Evolutionary conservation across 2,113 vertebrate species (phyloP).

Genomic region (Macrotus californicus): DNA sequence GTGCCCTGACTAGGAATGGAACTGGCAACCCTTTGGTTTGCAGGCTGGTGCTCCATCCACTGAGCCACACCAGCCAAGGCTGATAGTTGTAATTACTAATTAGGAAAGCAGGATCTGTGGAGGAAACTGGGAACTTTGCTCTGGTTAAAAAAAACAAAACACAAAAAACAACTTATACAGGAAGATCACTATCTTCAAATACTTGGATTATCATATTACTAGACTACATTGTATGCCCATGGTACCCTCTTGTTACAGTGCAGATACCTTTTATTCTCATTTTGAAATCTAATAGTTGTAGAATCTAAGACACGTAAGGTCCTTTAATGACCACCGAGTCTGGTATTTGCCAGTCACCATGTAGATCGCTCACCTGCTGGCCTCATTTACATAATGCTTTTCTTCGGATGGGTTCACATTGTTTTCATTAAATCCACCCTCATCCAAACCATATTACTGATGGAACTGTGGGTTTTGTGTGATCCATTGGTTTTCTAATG

Average conservation of each 20-base stretch:
- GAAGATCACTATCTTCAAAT: not conserved
- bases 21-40: too few species aligned
- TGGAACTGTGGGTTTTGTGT: constrained; percentile 1
- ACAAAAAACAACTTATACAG: not conserved
- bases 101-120: not conserved
- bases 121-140: not conserved
- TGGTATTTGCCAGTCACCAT: not conserved
- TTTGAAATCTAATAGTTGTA: not conserved
- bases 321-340: not conserved
- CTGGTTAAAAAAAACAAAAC: not conserved
- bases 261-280: not conserved
- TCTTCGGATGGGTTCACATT: not conserved
- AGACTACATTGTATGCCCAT: not conserved
- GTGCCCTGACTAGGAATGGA: too few species aligned
- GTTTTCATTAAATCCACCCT: constrained; percentile 19
- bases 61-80: too few species aligned
- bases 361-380: not conserved
- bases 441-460: not conserved
- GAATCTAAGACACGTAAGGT: not conserved
- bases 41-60: too few species aligned
- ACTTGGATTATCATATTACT: not conserved
- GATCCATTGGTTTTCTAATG: constrained; percentile 18
- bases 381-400: not conserved
- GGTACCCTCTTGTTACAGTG: not conserved
- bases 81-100: too few species aligned